Percentiles rank a stretch among this genome's conserved stretches.
These are phyloP conservation scores for Acanthisitta chloris DNA, from an alignment of 2,113 vertebrate genomes.

Conservation along the genomic window DNA sequence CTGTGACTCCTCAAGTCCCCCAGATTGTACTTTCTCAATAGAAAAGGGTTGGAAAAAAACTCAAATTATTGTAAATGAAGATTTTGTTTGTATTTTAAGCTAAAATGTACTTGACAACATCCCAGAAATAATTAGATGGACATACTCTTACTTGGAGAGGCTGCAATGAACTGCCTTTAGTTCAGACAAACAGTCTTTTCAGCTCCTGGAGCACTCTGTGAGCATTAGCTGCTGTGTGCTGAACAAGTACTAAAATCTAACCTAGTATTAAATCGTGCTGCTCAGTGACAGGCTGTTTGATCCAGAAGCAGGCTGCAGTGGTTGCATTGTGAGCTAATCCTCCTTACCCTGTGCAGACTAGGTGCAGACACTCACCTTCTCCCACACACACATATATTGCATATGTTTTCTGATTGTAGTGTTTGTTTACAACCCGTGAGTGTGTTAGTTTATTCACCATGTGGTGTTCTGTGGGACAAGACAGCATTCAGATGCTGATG, in stretches of 20 bases:
- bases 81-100: not conserved
- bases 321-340: constrained; percentile 57
- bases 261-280: not conserved
- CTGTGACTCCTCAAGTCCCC: not conserved
- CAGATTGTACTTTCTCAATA: not conserved
- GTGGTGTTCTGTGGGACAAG: constrained; percentile 69
- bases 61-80: not conserved
- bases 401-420: constrained; percentile 71
- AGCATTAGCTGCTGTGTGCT: not conserved
- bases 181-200: constrained; percentile 13
- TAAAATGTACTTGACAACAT: constrained; percentile 1
- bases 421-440: constrained; percentile 42
- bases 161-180: not conserved
- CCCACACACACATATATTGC: not conserved
- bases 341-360: not conserved
- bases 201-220: not conserved
- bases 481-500: constrained; percentile 55
- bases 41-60: not conserved
- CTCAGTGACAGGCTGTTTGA: constrained; percentile 58
- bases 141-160: not conserved
- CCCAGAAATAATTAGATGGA: not conserved
- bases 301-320: constrained; percentile 56
- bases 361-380: not conserved
- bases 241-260: not conserved
- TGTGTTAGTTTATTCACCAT: constrained; percentile 55